Percentiles rank a stretch among this genome's conserved stretches.
Evolutionary conservation across 1,140 invertebrate genomes (phyloP).

Genomic region (Riptortus pedestris): DNA sequence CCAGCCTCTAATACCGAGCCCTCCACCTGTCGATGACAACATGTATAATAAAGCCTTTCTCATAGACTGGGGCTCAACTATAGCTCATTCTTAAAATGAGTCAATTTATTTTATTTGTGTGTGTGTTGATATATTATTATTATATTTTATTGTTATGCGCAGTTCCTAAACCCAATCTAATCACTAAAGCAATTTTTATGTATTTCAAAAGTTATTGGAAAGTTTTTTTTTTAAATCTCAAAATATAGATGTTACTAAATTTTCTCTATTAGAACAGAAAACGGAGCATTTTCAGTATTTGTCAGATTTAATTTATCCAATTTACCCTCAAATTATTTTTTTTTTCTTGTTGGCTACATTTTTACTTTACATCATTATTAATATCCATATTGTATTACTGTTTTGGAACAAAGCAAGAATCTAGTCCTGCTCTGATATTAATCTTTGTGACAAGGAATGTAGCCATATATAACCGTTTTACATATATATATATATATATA

Average conservation of each 20-base stretch:
- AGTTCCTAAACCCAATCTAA: neutral
- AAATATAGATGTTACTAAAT: constrained; percentile 9
- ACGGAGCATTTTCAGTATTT: too few relatives aligned
- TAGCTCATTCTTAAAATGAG: constrained; percentile 3
- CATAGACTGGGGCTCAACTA: neutral
- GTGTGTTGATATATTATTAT: constrained; percentile 9
- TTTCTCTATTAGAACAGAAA: constrained; percentile 9
- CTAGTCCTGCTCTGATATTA: too few relatives aligned
- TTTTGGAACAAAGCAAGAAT: too few relatives aligned
- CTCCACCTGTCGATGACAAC: neutral
- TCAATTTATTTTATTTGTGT: constrained; percentile 14
- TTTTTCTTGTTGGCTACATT: too few relatives aligned
- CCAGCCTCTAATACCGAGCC: constrained; percentile 20
- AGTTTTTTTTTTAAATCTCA: neutral
- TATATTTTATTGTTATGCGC: neutral
- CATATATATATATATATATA: too few relatives aligned
- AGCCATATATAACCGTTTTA: too few relatives aligned
- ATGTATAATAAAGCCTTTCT: constrained; percentile 4
- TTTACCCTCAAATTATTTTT: too few relatives aligned
- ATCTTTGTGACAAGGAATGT: too few relatives aligned
- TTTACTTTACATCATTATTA: too few relatives aligned
- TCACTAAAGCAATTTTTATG: neutral
- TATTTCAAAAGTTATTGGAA: neutral
- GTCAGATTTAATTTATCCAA: too few relatives aligned
- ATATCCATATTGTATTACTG: too few relatives aligned